Evolutionary conservation across 2,888 invertebrate genomes (phyloP).

Genomic region (Gibbula magus): DNA sequence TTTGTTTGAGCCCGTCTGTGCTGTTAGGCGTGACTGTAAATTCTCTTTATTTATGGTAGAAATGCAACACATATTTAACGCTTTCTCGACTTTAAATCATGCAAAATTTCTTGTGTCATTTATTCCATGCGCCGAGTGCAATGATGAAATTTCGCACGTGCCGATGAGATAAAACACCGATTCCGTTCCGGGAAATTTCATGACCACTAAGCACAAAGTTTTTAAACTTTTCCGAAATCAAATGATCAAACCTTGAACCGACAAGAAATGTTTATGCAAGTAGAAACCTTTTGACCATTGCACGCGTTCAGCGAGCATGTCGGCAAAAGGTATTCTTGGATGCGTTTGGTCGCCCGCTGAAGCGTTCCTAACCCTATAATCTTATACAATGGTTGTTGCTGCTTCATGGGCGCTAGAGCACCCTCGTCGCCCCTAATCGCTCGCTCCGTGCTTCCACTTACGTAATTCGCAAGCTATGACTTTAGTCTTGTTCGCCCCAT

Average conservation of each 20-base stretch:
- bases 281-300: conserved; percentile 17
- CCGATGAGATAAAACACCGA: not conserved
- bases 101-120: conserved; percentile 11
- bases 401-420: not conserved
- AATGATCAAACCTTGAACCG: not conserved
- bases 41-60: not conserved
- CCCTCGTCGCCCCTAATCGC: not conserved
- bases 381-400: not conserved
- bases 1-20: no score
- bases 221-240: conserved; percentile 16
- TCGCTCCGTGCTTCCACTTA: not conserved
- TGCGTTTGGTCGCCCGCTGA: conserved; percentile 16
- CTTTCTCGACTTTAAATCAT: not conserved
- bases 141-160: not conserved
- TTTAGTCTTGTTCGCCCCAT: not conserved
- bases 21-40: no score
- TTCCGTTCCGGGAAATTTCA: conserved; percentile 22
- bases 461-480: conserved; percentile 8
- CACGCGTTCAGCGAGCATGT: conserved; percentile 9
- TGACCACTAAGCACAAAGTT: not conserved
- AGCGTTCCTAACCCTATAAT: conserved; percentile 20
- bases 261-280: conserved; percentile 14
- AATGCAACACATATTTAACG: conserved; percentile 6
- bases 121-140: not conserved
- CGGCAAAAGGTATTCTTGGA: not conserved